Evolutionary conservation across 1,140 invertebrate species (phyloP), one percentile per base, ranked within the genome.

Genomic region (Anoplolepis gracilipes): DNA sequence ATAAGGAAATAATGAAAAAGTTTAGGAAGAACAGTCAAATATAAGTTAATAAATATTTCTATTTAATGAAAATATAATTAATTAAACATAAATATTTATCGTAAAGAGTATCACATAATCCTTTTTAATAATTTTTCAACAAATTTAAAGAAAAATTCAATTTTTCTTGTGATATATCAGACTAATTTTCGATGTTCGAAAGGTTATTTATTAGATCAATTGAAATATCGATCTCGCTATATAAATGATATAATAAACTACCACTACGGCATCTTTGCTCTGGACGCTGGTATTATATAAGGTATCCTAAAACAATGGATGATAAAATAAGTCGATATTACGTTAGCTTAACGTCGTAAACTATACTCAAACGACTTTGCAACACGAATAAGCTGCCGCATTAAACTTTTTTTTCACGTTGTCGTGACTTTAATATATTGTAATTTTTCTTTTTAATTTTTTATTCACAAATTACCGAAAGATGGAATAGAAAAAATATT

Each of bases 321-420:
- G 22, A 85, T 87, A 89, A 90, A 90, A 10, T 57, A 39, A 81
- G 49, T 77, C 55, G 33, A 39, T 39, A 62, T 85, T 65, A 89
- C 65, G 19, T 53, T 69, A 53, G 36, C n/a, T 73, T 81, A 61
- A 8, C n/a, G 11, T 85, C 39, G 53, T 57, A 61, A 81, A 85
- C 0, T 25, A 42, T 28, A 28, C 16, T 36, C 33, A 49, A 61
- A 22, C 49, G 46, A 79, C 49, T 64, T 49, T 53, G 13, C 16
- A 33, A 67, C 61, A 36, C 28, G 42, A 78, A 65, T 53, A 46
- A 4, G 16, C 42, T 19, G 13, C 0, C 25, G 30, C 19, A 69
- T 79, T n/a, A 55, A 55, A 55, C 28, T 55, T n/a, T 57, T 81
- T 64, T 22, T 5, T 53, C 19, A 2, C n/a, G n/a, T 69, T 67